Evolutionary conservation across 2,113 vertebrate genomes (phyloP).

Genomic region (Pachyramphus minor): DNA sequence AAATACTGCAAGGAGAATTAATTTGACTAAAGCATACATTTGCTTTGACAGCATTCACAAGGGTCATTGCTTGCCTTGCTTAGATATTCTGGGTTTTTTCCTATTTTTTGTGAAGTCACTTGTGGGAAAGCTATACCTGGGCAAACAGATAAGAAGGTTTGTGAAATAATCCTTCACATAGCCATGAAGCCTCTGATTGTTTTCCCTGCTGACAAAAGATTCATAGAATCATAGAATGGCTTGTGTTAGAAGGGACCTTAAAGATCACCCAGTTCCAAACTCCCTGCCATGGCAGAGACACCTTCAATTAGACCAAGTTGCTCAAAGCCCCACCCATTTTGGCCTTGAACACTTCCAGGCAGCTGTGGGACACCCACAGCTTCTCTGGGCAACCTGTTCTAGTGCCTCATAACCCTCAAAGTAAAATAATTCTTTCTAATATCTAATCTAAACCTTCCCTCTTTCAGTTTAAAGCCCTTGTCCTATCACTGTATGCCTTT

Average conservation of each 20-base stretch:
- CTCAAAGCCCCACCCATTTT: not conserved
- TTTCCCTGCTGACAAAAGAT: not conserved
- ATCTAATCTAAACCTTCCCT: not conserved
- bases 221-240: not conserved
- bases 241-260: not conserved
- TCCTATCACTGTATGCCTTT: not conserved
- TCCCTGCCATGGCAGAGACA: not conserved
- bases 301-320: not conserved
- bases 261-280: not conserved
- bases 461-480: not conserved
- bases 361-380: not conserved
- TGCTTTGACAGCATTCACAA: slow-evolving; percentile 14
- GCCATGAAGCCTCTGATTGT: not conserved
- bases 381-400: not conserved
- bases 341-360: not conserved
- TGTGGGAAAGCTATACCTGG: not conserved
- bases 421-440: not conserved
- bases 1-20: slow-evolving; percentile 24
- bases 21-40: slow-evolving; percentile 16
- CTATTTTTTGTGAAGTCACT: not conserved
- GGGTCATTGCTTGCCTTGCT: not conserved
- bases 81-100: not conserved
- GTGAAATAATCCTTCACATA: not conserved
- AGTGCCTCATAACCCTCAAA: not conserved
- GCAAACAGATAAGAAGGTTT: not conserved